phyloP scores from a whole-genome alignment of 2,888 invertebrate genomes.

The Elysia crispata region DNA sequence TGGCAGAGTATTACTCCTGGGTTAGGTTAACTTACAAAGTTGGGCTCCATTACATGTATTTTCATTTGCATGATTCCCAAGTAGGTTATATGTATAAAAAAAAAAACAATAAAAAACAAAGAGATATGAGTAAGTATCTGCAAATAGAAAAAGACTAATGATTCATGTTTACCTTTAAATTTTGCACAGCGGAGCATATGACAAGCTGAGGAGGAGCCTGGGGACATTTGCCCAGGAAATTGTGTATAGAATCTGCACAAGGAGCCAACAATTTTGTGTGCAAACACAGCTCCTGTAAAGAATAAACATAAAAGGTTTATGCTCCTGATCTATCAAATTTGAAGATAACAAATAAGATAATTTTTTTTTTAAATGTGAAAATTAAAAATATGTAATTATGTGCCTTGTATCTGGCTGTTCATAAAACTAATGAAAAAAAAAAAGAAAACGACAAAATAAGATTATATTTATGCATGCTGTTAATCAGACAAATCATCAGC shows the following conservation, averaged over 20 bases:
- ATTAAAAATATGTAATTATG: not conserved
- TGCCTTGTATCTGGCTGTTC: not conserved
- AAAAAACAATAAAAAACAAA: no score
- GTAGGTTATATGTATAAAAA: no score
- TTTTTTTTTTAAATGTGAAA: not conserved
- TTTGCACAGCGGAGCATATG: conserved; percentile 85
- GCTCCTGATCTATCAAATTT: not conserved
- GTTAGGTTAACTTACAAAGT: no score
- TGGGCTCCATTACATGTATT: no score
- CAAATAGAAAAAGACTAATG: no score
- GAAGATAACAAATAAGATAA: not conserved
- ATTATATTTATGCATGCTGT: no score
- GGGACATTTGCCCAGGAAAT: conserved; percentile 89
- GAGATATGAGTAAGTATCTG: no score
- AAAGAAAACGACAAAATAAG: no score
- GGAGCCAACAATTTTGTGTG: conserved; percentile 90
- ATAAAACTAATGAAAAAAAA: not conserved
- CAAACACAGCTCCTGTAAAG: conserved; percentile 87
- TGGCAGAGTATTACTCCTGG: no score
- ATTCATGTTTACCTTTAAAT: conserved; percentile 77
- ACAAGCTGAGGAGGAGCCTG: conserved; percentile 90
- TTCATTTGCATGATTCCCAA: no score
- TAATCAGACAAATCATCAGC: no score
- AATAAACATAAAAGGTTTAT: not conserved
- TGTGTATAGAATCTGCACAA: conserved; percentile 86